Conservation (phyloP, 2,113 vertebrate species). For the Cairina moschata region DNA sequence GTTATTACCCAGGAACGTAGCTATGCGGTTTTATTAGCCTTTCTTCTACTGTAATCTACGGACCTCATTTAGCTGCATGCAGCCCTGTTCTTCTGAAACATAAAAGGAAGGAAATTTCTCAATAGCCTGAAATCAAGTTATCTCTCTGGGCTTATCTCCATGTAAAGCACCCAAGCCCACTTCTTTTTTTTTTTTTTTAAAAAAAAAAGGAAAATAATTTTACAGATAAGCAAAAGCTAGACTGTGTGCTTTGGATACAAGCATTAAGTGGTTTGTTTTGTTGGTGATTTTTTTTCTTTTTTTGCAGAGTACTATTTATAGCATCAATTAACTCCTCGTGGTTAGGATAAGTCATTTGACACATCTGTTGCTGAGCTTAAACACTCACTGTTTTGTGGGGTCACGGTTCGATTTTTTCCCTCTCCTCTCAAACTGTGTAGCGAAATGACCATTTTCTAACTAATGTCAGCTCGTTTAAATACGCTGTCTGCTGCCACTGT, state of each 20-base stretch:
- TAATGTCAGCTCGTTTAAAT: not conserved
- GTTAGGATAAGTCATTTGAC: conserved; percentile 38
- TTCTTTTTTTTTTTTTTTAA: not conserved
- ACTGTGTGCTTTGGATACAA: not conserved
- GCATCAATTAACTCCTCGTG: conserved; percentile 65
- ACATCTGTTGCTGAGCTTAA: conserved; percentile 60
- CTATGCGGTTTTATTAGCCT: conserved; percentile 54
- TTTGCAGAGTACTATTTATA: conserved; percentile 63
- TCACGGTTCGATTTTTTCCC: not conserved
- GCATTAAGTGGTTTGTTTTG: not conserved
- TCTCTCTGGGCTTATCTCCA: conserved; percentile 53
- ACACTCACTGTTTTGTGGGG: not conserved
- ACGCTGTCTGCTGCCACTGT: accelerated
- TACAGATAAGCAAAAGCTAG: conserved; percentile 31
- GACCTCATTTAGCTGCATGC: conserved; percentile 62
- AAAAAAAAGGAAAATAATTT: conserved; percentile 13
- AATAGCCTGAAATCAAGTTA: conserved; percentile 66
- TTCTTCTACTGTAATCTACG: conserved; percentile 51
- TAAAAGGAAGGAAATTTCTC: conserved; percentile 40
- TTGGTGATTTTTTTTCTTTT: not conserved
- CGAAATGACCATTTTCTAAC: not conserved
- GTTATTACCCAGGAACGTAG: conserved; percentile 1
- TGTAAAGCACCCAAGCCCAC: conserved; percentile 40
- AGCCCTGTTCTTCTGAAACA: conserved; percentile 28
- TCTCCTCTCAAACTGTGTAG: not conserved